These are phyloP conservation scores for Pectinophora gossypiella DNA, from an alignment of 1,140 invertebrate genomes.

Conservation along the genomic window DNA sequence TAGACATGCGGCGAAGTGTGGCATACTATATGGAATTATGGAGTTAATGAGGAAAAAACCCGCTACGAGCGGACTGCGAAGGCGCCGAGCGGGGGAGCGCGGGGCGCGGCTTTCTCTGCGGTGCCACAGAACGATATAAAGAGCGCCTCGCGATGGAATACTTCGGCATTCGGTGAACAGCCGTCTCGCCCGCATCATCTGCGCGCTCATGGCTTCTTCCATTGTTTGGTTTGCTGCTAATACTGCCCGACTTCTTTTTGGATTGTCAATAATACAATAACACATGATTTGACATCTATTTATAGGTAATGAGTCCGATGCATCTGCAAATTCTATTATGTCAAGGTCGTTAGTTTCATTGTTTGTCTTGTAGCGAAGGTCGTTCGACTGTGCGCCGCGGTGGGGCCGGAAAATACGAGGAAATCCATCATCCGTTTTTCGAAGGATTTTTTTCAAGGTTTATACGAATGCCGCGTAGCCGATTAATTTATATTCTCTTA, in stretches of 20 bases:
- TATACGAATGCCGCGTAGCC: conserved; percentile 42
- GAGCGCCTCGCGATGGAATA: conserved; percentile 61
- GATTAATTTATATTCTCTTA: conserved; percentile 25
- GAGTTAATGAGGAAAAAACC: conserved; percentile 72
- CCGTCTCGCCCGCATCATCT: conserved; percentile 67
- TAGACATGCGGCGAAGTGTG: conserved; percentile 57
- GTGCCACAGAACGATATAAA: conserved; percentile 63
- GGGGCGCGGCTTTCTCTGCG: conserved; percentile 66
- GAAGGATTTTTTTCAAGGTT: conserved; percentile 41
- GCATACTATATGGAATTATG: conserved; percentile 51
- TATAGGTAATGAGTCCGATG: conserved; percentile 60
- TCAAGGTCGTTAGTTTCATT: conserved; percentile 71
- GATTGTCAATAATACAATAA: conserved; percentile 55
- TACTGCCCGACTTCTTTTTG: conserved; percentile 33
- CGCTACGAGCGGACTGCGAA: conserved; percentile 46
- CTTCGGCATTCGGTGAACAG: conserved; percentile 72
- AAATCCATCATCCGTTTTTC: conserved; percentile 62
- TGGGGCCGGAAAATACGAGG: conserved; percentile 65
- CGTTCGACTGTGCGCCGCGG: conserved; percentile 44
- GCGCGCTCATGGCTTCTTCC: conserved; percentile 39
- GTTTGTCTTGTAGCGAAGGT: conserved; percentile 70
- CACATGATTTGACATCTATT: conserved; percentile 53
- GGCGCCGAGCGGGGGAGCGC: conserved; percentile 48
- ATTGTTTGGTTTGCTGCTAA: conserved; percentile 37
- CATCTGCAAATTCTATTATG: conserved; percentile 58